Percentiles rank a stretch among this genome's conserved stretches.
Conservation (phyloP, 1,140 invertebrate species). For the Helicorthomorpha holstii region DNA sequence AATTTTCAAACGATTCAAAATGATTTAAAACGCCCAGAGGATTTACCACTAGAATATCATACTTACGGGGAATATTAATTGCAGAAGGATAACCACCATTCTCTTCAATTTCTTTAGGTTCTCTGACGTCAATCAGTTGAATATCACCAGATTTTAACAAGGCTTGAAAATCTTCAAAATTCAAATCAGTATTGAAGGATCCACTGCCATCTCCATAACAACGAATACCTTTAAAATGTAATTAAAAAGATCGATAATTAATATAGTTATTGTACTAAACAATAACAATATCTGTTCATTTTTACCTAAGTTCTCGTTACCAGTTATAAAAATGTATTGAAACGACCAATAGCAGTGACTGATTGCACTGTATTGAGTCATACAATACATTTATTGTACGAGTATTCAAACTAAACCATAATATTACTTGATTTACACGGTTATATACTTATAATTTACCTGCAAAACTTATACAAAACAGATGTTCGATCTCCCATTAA, state of each 20-base stretch:
- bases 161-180: constrained; percentile 8
- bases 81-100: constrained; percentile 14
- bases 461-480: no score
- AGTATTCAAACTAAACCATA: no score
- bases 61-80: constrained; percentile 15
- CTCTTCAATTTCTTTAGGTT: constrained; percentile 13
- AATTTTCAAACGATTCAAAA: not conserved
- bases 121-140: constrained; percentile 15
- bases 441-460: no score
- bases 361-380: no score
- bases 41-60: not conserved
- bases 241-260: not conserved
- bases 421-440: no score
- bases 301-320: no score
- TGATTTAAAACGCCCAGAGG: not conserved
- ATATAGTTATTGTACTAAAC: no score
- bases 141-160: constrained; percentile 6
- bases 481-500: no score
- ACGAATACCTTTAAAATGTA: not conserved
- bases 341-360: no score
- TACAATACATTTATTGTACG: no score
- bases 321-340: no score
- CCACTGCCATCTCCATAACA: not conserved
- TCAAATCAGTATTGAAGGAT: constrained; percentile 1
- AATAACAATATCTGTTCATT: no score